Evolutionary conservation across 2,797 vertebrate species (phyloP).

Genomic region (Pyrocephalus nanus): DNA sequence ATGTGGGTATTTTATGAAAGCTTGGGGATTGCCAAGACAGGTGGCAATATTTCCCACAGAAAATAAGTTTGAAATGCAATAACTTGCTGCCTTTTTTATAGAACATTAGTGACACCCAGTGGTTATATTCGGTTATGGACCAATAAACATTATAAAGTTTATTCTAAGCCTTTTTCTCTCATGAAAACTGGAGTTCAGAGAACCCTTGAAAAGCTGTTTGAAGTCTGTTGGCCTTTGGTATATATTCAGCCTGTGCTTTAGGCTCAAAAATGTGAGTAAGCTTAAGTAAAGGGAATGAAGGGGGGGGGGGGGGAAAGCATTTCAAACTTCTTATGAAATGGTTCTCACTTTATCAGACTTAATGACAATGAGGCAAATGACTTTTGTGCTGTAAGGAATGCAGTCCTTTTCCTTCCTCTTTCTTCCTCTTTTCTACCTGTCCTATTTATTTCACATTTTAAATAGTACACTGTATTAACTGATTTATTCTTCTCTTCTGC

Average conservation of each 20-base stretch:
- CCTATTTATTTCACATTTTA: not conserved
- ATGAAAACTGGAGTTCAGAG: not conserved
- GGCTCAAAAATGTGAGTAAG: not conserved
- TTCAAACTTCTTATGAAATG: not conserved
- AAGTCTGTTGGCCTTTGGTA: not conserved
- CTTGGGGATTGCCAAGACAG: not conserved
- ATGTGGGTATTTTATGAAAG: not conserved
- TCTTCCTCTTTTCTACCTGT: not conserved
- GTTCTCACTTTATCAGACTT: not conserved
- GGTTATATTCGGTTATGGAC: not conserved
- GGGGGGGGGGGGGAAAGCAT: fast-evolving
- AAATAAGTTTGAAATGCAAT: not conserved
- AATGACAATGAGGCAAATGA: not conserved
- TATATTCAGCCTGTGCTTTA: not conserved
- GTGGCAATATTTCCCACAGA: not conserved
- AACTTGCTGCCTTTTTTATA: not conserved
- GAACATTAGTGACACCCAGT: constrained; percentile 59
- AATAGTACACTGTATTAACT: not conserved
- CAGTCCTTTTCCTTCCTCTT: not conserved
- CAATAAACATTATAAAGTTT: not conserved
- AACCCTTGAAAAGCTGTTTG: not conserved
- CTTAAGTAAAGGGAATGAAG: not conserved
- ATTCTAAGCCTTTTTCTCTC: fast-evolving
- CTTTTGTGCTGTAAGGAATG: not conserved
- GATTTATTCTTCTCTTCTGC: not conserved